Evolutionary conservation across 2,113 vertebrate species (phyloP).

Genomic region (Solea senegalensis): DNA sequence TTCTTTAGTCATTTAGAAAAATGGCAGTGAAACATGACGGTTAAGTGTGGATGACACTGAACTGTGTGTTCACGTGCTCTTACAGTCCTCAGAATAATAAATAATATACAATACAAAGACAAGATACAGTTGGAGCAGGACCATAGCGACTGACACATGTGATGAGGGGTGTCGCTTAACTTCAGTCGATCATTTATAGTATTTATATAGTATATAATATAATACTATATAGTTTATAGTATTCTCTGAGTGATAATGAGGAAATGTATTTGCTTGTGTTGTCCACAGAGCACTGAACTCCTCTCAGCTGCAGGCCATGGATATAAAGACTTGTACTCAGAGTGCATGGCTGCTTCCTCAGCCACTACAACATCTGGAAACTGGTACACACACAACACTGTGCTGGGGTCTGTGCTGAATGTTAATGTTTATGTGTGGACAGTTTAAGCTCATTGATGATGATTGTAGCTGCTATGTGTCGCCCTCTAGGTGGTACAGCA

Average conservation of each 20-base stretch:
- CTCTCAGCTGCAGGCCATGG: constrained; percentile 85
- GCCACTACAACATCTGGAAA: constrained; percentile 90
- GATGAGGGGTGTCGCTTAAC: too few relatives aligned
- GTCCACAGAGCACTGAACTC: constrained; percentile 83
- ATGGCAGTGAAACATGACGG: too few relatives aligned
- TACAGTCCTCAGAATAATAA: too few relatives aligned
- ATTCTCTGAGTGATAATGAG: background rate
- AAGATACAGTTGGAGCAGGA: too few relatives aligned
- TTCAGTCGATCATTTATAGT: too few relatives aligned
- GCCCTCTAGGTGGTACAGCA: constrained; percentile 81
- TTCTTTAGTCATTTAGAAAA: too few relatives aligned
- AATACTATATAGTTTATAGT: too few relatives aligned
- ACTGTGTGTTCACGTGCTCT: too few relatives aligned
- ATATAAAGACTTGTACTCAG: constrained; percentile 89
- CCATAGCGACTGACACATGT: too few relatives aligned
- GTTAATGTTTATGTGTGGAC: background rate
- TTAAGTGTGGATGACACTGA: too few relatives aligned
- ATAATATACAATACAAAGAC: too few relatives aligned
- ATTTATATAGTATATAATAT: too few relatives aligned
- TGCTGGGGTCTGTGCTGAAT: background rate
- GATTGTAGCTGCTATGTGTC: background rate
- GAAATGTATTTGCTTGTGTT: constrained; percentile 13
- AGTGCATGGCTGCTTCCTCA: constrained; percentile 91
- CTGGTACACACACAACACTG: constrained; percentile 42
- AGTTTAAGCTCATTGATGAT: background rate